These are phyloP conservation scores for Andrena chrysosceles DNA, from an alignment of 2,888 invertebrate genomes.

Conservation along the genomic window DNA sequence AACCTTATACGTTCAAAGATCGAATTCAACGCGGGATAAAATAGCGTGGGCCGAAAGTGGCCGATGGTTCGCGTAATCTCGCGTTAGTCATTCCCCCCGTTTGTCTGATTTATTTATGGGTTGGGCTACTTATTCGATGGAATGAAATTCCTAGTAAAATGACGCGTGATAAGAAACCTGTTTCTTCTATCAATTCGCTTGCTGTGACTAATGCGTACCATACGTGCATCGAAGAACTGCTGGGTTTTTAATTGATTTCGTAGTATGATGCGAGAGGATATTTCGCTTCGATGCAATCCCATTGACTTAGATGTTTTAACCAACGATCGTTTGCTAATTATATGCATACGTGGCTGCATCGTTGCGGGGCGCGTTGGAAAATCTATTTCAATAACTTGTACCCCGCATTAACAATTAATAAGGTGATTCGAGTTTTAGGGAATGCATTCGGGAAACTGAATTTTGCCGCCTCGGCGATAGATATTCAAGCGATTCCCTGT, in stretches of 20 bases:
- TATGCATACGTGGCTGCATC: slow-evolving; percentile 16
- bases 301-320: neutral
- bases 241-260: slow-evolving; percentile 28
- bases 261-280: neutral
- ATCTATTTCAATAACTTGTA: neutral
- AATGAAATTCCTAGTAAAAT: slow-evolving; percentile 81
- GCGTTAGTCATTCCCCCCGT: slow-evolving; percentile 79
- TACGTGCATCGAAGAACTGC: neutral
- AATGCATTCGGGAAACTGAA: neutral
- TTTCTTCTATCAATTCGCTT: slow-evolving; percentile 49
- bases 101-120: slow-evolving; percentile 81
- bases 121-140: slow-evolving; percentile 81
- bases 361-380: neutral
- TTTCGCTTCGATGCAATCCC: neutral
- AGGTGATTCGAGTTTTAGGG: neutral
- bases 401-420: neutral
- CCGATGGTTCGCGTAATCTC: slow-evolving; percentile 79
- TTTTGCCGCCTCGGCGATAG: slow-evolving; percentile 16
- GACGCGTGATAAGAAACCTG: slow-evolving; percentile 80
- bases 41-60: slow-evolving; percentile 80
- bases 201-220: slow-evolving; percentile 31
- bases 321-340: neutral
- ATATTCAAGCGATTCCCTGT: slow-evolving; percentile 2
- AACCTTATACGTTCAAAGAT: slow-evolving; percentile 60
- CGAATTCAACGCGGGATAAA: slow-evolving; percentile 74